Percentiles rank a stretch among this genome's conserved stretches.
Evolutionary conservation across 1,140 invertebrate species (phyloP).

Genomic region (Parapsyche elsis): DNA sequence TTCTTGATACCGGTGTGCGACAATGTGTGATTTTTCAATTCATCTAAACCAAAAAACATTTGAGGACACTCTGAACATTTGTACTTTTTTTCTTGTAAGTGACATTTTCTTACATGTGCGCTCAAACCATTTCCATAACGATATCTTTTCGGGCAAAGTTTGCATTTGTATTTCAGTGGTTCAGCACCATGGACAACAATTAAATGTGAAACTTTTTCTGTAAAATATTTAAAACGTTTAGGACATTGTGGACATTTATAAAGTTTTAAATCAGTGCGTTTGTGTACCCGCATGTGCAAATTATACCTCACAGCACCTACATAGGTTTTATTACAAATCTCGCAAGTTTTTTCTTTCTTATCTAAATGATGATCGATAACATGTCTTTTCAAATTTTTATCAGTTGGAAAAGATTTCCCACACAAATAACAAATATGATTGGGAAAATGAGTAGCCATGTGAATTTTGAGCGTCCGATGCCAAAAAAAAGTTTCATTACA

Average conservation of each 20-base stretch:
- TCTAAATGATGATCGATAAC: slow-evolving; percentile 75
- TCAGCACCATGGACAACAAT: slow-evolving; percentile 59
- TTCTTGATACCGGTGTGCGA: slow-evolving; percentile 74
- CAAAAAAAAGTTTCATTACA: not conserved
- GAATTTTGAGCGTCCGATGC: not conserved
- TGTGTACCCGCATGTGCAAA: slow-evolving; percentile 48
- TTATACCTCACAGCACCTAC: slow-evolving; percentile 8
- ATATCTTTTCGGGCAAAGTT: slow-evolving; percentile 42
- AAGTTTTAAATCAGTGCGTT: slow-evolving; percentile 55
- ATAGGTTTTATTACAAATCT: slow-evolving; percentile 2
- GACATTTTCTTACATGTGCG: slow-evolving; percentile 43
- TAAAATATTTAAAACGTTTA: slow-evolving; percentile 64
- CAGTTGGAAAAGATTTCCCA: slow-evolving; percentile 61
- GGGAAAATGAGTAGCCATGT: slow-evolving; percentile 13
- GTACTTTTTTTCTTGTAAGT: slow-evolving; percentile 19
- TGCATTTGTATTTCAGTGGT: slow-evolving; percentile 35
- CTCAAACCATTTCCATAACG: slow-evolving; percentile 41
- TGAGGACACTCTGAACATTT: slow-evolving; percentile 17
- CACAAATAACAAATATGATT: slow-evolving; percentile 66
- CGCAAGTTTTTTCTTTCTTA: not conserved
- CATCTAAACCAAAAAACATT: slow-evolving; percentile 20
- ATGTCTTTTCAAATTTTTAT: slow-evolving; percentile 68
- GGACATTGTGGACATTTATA: slow-evolving; percentile 66
- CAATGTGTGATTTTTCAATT: slow-evolving; percentile 63
- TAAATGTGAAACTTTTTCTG: slow-evolving; percentile 63